Evolutionary conservation across 2,888 invertebrate species (phyloP), one percentile per base, ranked within the genome.

Genomic region (Dusona sp.): DNA sequence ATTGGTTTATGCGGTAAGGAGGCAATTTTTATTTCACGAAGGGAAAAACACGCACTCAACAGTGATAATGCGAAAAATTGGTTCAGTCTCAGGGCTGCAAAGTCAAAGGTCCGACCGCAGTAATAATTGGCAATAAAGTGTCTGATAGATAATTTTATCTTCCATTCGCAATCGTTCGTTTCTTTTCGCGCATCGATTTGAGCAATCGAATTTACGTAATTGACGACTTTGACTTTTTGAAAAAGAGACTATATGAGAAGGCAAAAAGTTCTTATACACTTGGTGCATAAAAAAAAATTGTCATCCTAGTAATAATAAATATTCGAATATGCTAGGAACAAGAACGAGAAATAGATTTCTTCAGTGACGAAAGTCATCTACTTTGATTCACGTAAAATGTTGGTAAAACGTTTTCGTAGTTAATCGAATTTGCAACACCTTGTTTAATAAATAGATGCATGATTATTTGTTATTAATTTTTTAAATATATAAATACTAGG

Each of bases 71-170:
- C 19, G 22, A 9, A 33, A 45, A 45, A 64, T 61, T 48, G 9
- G 33, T 42, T 75, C 75, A 9, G 29, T 13, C 42, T 0, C 72
- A 29, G 72, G 29, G 22, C 33, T 16, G n/a, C 25, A 16, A 72
- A 33, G 72, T 70, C 42, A 19, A 61, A 16, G 42, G 45, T 75
- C 45, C 45, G n/a, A n/a, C 19, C 45, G 61, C 54, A 45, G n/a
- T n/a, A n/a, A 64, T 45, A 16, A 75, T 75, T 45, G 33, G 29
- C 45, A 64, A 64, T 45, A 33, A 64, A 64, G 45, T 9, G 64
- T 75, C n/a, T n/a, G 74, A 29, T 36, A 13, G 61, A 61, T 36
- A 6, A 33, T 64, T 45, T 64, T 19, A n/a, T 64, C 64, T 64
- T 33, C 19, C 29, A 38, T 48, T 25, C 19, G 29, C 64, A 64